These are phyloP conservation scores for Gasterosteus aculeatus DNA, from an alignment of 2,113 vertebrate species.

Conservation along the genomic window DNA sequence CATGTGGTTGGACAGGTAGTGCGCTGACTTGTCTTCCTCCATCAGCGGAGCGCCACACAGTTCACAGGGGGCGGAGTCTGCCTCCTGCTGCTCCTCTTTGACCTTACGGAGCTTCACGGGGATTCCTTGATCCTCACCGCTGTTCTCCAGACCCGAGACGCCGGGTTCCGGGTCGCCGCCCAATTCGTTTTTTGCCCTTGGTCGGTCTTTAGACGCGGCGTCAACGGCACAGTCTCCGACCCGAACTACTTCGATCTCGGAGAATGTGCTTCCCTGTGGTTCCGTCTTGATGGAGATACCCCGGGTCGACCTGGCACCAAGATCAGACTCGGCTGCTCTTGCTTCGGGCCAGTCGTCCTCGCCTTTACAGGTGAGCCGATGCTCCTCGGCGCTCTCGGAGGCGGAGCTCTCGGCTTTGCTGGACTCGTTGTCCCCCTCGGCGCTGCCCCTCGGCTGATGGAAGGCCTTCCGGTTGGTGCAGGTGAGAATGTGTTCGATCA, in stretches of 20 bases:
- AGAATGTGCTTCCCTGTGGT: constrained; percentile 84
- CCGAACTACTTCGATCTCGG: constrained; percentile 87
- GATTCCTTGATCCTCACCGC: constrained; percentile 60
- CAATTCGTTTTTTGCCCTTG: constrained; percentile 52
- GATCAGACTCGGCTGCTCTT: constrained; percentile 72
- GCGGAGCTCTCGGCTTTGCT: constrained; percentile 87
- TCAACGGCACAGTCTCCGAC: constrained; percentile 82
- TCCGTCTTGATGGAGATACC: constrained; percentile 91
- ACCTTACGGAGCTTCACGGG: constrained; percentile 63
- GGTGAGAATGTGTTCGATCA: constrained; percentile 94
- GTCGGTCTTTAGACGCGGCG: background rate
- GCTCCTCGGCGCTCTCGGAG: constrained; percentile 83
- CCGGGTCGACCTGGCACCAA: constrained; percentile 79
- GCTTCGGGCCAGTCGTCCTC: constrained; percentile 83
- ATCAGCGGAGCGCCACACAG: constrained; percentile 89
- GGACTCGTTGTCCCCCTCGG: constrained; percentile 82
- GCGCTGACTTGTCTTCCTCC: constrained; percentile 90
- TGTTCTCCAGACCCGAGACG: constrained; percentile 81
- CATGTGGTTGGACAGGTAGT: constrained; percentile 96
- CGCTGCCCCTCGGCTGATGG: constrained; percentile 79
- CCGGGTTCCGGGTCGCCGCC: constrained; percentile 83
- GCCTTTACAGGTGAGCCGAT: constrained; percentile 84
- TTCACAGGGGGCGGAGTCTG: constrained; percentile 84
- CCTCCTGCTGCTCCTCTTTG: constrained; percentile 74
- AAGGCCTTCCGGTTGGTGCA: constrained; percentile 95